Evolutionary conservation across 2,797 vertebrate species (phyloP).

Genomic region (Lepidocolaptes lacrymiger): DNA sequence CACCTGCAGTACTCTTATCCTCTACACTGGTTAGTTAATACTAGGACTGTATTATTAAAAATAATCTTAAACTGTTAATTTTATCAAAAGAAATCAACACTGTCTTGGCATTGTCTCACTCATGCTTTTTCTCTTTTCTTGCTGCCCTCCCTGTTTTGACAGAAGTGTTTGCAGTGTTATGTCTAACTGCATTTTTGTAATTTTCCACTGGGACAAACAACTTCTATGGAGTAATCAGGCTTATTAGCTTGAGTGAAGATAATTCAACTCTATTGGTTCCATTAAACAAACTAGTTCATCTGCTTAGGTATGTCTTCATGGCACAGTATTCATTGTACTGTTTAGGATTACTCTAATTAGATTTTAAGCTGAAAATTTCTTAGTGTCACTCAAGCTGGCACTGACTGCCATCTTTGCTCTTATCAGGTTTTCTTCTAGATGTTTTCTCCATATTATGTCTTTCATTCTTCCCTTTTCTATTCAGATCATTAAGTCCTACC

Average conservation of each 20-base stretch:
- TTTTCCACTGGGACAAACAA: background rate
- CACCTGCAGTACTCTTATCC: background rate
- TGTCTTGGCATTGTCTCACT: background rate
- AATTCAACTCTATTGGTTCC: background rate
- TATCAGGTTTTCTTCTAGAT: background rate
- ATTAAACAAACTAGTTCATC: constrained; percentile 20
- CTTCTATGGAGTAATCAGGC: background rate
- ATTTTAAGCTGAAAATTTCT: background rate
- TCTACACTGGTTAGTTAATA: background rate
- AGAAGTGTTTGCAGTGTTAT: background rate
- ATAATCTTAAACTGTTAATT: background rate
- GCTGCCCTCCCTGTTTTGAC: background rate
- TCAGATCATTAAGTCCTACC: background rate
- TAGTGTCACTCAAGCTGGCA: background rate
- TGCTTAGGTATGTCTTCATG: background rate
- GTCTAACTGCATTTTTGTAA: background rate
- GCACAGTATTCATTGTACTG: background rate
- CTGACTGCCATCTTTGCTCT: background rate
- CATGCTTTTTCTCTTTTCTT: background rate
- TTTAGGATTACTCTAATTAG: background rate
- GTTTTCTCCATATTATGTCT: background rate
- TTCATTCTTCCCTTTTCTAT: background rate
- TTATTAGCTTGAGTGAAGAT: background rate
- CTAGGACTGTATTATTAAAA: background rate
- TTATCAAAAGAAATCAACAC: background rate